Base-by-base conservation (phyloP, 2,888 invertebrate species). In the Panzeria rudis region DNA sequence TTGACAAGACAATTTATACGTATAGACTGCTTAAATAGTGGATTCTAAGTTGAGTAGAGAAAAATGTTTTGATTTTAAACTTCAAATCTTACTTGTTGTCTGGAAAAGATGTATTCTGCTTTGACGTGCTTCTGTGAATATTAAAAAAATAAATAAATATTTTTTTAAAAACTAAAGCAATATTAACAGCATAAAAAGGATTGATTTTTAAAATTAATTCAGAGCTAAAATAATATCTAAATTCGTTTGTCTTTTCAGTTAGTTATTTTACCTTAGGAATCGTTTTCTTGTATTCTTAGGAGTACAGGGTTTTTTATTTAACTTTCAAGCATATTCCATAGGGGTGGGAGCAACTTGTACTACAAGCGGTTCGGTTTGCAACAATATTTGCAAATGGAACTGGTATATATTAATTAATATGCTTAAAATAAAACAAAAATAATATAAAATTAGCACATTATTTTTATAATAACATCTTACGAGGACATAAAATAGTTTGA, bases 271-370 rank as follows among this genome's bases (percentile, higher is more conserved):
- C 59, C 59, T 61, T 13, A 35, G 4, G 9, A 11, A 3, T 17
- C 7, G 5, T 29, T 29, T 29, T 0, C 2, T 2, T 20, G 8
- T 54, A 23, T 23, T 15, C 1, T 9, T 32, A 29, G 23, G 13
- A 69, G 69, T 69, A 25, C 68, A 35, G 35, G 11, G 25, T 47
- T 66, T 32, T 25, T 69, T 23, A 23, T 25, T 38, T 54, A 54
- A 44, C 47, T 35, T 11, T 11, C 20, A 71, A 25, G 38, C n/a
- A 54, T 25, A 41, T 41, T 54, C n/a, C 23, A n/a, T 54, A 52
- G 52, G 54, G 69, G 69, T 71, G 41, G 69, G 23, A 56, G 69
- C 41, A 56, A 56, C 54, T 71, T 56, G 41, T 71, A 71, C 54
- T 25, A 71, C 54, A 71, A 56, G 54, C 69, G 69, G 54, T 71